Conservation (phyloP, 2,113 vertebrate species). For the Campylorhamphus procurvoides region DNA sequence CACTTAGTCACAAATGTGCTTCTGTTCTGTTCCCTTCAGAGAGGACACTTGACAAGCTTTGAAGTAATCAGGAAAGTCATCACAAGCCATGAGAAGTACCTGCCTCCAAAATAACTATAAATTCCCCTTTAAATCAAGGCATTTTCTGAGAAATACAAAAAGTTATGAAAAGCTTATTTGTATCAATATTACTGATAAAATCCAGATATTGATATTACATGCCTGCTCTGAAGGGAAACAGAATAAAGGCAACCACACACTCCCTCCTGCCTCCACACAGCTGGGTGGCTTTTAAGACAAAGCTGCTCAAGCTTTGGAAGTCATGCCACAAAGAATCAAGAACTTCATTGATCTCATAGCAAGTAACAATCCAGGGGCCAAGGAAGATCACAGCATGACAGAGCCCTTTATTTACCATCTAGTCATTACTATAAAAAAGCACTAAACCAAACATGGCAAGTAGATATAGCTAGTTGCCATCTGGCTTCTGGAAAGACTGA, state of each 20-base stretch:
- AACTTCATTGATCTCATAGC: neutral
- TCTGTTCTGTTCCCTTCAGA: neutral
- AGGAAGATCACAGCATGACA: neutral
- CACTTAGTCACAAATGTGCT: neutral
- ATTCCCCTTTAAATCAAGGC: neutral
- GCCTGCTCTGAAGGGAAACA: neutral
- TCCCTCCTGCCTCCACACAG: neutral
- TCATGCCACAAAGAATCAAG: neutral
- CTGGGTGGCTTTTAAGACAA: neutral
- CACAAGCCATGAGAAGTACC: neutral
- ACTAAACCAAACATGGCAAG: neutral
- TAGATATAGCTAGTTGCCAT: neutral
- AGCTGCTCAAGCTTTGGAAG: neutral
- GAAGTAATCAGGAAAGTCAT: neutral
- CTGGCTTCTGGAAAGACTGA: neutral
- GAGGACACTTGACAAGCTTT: neutral
- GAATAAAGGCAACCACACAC: neutral
- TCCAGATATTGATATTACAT: neutral
- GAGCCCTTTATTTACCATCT: neutral
- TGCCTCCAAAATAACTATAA: neutral
- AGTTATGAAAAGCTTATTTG: neutral
- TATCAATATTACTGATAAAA: neutral
- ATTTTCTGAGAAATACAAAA: neutral
- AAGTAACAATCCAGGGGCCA: neutral
- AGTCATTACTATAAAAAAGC: neutral